Conservation (phyloP, 2,888 invertebrate species). For the Scelioninae gen. 1 region DNA sequence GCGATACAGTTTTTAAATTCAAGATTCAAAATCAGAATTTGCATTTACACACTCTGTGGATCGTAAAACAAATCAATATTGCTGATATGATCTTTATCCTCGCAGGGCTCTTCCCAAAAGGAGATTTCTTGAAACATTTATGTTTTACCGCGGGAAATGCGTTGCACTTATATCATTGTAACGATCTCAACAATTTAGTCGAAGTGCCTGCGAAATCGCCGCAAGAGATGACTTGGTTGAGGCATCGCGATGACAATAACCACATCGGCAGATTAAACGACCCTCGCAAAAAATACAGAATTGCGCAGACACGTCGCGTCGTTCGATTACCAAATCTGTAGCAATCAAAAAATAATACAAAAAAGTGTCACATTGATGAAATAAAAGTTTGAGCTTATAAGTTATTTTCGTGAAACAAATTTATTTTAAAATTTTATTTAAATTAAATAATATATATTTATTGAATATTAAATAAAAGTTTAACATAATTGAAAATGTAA, state of each 20-base stretch:
- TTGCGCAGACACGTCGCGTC: slow-evolving; percentile 25
- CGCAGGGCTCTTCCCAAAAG: slow-evolving; percentile 19
- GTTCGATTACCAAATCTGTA: slow-evolving; percentile 44
- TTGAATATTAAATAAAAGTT: too few species aligned
- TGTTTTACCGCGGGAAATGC: slow-evolving; percentile 53
- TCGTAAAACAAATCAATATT: slow-evolving; percentile 25
- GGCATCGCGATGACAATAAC: slow-evolving; percentile 66
- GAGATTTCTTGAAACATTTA: slow-evolving; percentile 48
- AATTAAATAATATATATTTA: too few species aligned
- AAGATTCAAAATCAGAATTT: not conserved
- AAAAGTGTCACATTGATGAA: too few species aligned
- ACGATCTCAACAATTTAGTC: slow-evolving; percentile 66
- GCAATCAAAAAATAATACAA: slow-evolving; percentile 19
- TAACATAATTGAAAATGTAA: too few species aligned
- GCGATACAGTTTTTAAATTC: not conserved
- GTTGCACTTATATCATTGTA: slow-evolving; percentile 61
- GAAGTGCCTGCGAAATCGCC: slow-evolving; percentile 61
- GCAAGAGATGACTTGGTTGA: slow-evolving; percentile 63
- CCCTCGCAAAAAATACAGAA: slow-evolving; percentile 52
- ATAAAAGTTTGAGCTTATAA: too few species aligned
- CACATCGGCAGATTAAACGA: slow-evolving; percentile 69
- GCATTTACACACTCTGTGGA: not conserved
- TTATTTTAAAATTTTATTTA: too few species aligned
- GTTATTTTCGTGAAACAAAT: too few species aligned
- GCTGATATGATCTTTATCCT: slow-evolving; percentile 4